Percentiles rank a stretch among this genome's conserved stretches.
Conservation (phyloP, 2,888 invertebrate genomes). For the Dicyrtomina minuta region DNA sequence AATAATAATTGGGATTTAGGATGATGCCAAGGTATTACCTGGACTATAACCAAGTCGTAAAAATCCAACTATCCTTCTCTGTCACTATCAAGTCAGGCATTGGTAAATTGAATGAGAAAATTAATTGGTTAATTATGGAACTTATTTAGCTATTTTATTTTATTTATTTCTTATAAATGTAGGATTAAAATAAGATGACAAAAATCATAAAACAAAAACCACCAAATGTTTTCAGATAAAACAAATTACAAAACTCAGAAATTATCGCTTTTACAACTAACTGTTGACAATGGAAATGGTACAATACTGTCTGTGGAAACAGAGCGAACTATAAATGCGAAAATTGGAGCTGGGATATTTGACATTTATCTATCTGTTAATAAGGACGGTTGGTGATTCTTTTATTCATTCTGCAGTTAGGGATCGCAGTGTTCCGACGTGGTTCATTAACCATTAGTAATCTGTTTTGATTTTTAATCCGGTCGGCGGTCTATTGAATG, state of each 20-base stretch:
- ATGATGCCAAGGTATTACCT: background rate
- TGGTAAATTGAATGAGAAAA: slow-evolving; percentile 10
- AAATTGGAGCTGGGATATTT: slow-evolving; percentile 36
- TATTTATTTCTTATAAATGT: background rate
- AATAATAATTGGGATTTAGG: no score
- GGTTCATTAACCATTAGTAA: no score
- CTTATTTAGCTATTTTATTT: background rate
- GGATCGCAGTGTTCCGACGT: no score
- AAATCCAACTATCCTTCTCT: background rate
- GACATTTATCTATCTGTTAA: slow-evolving; percentile 31
- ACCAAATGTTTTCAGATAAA: slow-evolving; percentile 2
- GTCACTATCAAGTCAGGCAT: background rate
- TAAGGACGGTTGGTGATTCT: background rate
- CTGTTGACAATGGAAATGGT: slow-evolving; percentile 47
- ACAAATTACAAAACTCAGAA: slow-evolving; percentile 36
- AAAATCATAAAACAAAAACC: no score
- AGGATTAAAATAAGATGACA: background rate
- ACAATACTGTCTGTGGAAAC: slow-evolving; percentile 40
- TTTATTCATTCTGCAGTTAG: no score
- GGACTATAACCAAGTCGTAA: slow-evolving; percentile 17
- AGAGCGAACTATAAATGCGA: slow-evolving; percentile 34
- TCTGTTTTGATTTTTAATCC: no score
- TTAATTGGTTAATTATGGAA: background rate
- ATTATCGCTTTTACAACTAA: slow-evolving; percentile 38
- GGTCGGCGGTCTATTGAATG: no score